A percentile compares a stretch with the other conserved stretches of the same genome.
These are phyloP conservation scores for Chinchilla lanigera DNA, from an alignment of 2,113 vertebrate genomes.

Conservation along the genomic window DNA sequence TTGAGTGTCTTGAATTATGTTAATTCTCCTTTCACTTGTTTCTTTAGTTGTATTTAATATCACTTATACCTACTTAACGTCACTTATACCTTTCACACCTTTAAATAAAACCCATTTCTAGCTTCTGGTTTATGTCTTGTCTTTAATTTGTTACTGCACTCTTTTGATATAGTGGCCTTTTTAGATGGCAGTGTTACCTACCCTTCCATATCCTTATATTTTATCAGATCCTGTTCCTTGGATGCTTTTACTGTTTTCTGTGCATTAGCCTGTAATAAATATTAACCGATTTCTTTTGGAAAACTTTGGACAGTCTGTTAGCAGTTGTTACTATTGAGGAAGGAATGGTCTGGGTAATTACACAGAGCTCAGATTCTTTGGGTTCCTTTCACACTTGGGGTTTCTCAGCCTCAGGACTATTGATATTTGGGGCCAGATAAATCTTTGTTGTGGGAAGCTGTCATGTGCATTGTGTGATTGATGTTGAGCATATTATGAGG, in stretches of 20 bases:
- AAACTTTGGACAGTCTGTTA: not conserved
- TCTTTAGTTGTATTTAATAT: not conserved
- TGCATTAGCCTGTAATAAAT: not conserved
- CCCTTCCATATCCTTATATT: not conserved
- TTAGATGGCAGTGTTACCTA: not conserved
- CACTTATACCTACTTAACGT: not conserved
- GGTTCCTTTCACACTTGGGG: not conserved
- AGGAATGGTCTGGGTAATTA: not conserved
- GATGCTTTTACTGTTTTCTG: not conserved
- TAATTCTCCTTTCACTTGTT: not conserved
- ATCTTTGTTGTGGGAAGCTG: not conserved
- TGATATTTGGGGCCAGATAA: not conserved
- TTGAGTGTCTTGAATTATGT: not conserved
- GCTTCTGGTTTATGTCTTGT: not conserved
- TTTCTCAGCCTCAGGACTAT: not conserved
- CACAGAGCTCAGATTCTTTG: not conserved
- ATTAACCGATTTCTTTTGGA: not conserved
- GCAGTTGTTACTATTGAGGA: not conserved
- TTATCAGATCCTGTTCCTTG: not conserved
- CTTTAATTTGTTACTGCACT: not conserved
- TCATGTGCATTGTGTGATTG: not conserved
- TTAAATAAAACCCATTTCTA: not conserved
- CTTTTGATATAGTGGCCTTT: not conserved
- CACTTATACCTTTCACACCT: not conserved
- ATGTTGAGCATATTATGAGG: not conserved